A percentile compares a stretch with the other conserved stretches of the same genome.
Conservation (phyloP, 2,888 invertebrate genomes). For the Leptinotarsa rubiginosa region DNA sequence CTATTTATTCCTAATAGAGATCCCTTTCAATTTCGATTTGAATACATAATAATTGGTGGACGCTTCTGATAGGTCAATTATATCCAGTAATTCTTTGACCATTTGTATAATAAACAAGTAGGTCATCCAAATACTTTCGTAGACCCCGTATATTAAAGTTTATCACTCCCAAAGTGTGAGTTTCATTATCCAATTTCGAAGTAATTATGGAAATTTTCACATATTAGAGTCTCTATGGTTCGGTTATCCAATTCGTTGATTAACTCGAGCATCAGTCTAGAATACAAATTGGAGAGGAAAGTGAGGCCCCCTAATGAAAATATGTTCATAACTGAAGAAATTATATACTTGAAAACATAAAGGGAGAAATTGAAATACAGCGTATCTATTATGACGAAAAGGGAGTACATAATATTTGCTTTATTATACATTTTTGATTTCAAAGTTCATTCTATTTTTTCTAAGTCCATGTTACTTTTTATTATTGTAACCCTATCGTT, state of each 20-base stretch:
- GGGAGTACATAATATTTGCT: slow-evolving; percentile 2
- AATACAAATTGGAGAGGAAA: background rate
- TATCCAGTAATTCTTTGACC: slow-evolving; percentile 16
- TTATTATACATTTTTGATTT: background rate
- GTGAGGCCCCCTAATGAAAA: no score
- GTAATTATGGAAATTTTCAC: slow-evolving; percentile 11
- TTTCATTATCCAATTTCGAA: slow-evolving; percentile 21
- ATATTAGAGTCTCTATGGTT: slow-evolving; percentile 17
- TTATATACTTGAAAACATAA: slow-evolving; percentile 1
- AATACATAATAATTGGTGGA: no score
- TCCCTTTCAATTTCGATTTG: no score
- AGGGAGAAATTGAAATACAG: background rate
- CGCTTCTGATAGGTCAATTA: slow-evolving; percentile 16
- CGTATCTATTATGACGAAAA: background rate
- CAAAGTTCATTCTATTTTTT: slow-evolving; percentile 1
- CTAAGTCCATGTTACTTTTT: slow-evolving; percentile 17
- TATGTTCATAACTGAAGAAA: background rate
- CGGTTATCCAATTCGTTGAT: slow-evolving; percentile 21
- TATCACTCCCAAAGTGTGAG: background rate
- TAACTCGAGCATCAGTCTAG: slow-evolving; percentile 19
- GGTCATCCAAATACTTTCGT: no score
- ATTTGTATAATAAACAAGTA: slow-evolving; percentile 22
- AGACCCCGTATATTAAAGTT: slow-evolving; percentile 17
- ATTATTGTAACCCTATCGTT: slow-evolving; percentile 15
- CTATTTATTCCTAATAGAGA: no score